phyloP scores from a whole-genome alignment of 1,140 invertebrate species.

The Zaprionus lachaisei region DNA sequence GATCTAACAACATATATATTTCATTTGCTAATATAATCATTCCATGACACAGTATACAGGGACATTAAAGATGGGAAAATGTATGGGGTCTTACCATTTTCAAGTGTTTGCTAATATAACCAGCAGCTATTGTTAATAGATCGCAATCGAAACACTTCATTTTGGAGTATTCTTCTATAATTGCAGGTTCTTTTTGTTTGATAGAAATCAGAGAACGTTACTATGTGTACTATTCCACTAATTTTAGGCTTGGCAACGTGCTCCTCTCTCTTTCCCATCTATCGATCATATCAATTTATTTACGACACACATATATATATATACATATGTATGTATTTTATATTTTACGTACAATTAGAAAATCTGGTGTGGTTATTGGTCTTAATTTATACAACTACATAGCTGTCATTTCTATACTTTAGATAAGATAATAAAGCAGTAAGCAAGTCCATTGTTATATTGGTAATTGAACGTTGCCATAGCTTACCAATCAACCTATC shows the following conservation, averaged over 20 bases:
- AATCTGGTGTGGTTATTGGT: slow-evolving; percentile 2
- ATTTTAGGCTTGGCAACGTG: background rate
- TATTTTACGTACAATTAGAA: background rate
- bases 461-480: slow-evolving; percentile 20
- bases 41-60: background rate
- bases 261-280: background rate
- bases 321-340: background rate
- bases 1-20: too few relatives aligned
- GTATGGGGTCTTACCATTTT: too few relatives aligned
- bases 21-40: too few relatives aligned
- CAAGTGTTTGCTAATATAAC: too few relatives aligned
- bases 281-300: background rate
- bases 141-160: background rate
- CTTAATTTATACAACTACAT: slow-evolving; percentile 11
- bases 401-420: background rate
- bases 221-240: background rate
- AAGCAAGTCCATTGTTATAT: slow-evolving; percentile 20
- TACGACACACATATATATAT: too few relatives aligned
- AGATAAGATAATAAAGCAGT: slow-evolving; percentile 30
- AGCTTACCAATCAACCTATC: background rate
- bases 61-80: too few relatives aligned
- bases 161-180: background rate
- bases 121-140: background rate
- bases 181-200: too few relatives aligned
- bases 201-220: too few relatives aligned